These are phyloP conservation scores for Holothuria leucospilota DNA, from an alignment of 53 echinoderm and acorn worm genomes.

Conservation along the genomic window DNA sequence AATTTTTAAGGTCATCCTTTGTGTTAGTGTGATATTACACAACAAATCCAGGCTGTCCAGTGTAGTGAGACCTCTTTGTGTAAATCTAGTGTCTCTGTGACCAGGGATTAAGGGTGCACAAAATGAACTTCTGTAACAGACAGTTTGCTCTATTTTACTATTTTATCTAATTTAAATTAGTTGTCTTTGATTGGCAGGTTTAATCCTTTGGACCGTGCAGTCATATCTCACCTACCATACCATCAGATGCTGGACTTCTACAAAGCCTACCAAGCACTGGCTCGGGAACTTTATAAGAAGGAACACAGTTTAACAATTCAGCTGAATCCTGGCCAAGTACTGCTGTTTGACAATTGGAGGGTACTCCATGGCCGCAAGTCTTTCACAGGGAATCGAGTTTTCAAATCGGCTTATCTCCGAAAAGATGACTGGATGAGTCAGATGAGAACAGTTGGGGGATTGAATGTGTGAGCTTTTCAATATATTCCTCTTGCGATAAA, in stretches of 20 bases:
- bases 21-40: no score
- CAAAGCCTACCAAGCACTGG: constrained; percentile 75
- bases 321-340: constrained; percentile 73
- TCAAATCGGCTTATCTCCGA: constrained; percentile 66
- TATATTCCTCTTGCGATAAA: no score
- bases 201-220: constrained; percentile 74
- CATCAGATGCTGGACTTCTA: constrained; percentile 74
- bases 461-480: background rate
- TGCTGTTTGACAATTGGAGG: constrained; percentile 94
- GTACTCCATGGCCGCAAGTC: constrained; percentile 78
- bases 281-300: constrained; percentile 57
- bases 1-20: no score
- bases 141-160: no score
- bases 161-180: no score
- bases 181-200: constrained; percentile 54
- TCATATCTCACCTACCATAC: constrained; percentile 66
- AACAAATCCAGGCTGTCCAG: no score
- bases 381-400: constrained; percentile 82
- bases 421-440: constrained; percentile 64
- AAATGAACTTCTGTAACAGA: no score
- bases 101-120: no score
- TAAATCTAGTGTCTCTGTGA: no score
- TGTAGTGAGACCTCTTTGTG: no score
- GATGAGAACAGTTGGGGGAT: background rate
- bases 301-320: constrained; percentile 65